phyloP scores from a whole-genome alignment of 1,140 invertebrate genomes.

The Pentalonia nigronervosa region DNA sequence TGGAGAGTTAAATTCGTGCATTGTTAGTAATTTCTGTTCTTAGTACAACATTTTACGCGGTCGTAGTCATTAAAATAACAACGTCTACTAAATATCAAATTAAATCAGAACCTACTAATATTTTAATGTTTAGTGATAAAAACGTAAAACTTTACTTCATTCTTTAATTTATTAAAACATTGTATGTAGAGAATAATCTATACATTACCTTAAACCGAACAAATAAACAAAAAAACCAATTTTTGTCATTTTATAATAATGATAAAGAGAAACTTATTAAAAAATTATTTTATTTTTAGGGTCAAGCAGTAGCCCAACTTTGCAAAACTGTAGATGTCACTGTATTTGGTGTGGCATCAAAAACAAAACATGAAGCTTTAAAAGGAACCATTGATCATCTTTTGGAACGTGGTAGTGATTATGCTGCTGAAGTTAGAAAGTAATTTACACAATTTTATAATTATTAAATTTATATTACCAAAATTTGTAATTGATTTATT shows the following conservation, averaged over 20 bases:
- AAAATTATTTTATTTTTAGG: conserved; percentile 67
- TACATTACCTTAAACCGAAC: neutral
- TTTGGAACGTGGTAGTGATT: conserved; percentile 79
- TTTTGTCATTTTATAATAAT: neutral
- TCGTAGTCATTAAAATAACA: neutral
- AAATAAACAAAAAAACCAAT: neutral
- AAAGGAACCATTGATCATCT: conserved; percentile 80
- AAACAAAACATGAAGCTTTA: conserved; percentile 82
- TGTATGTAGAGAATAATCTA: neutral
- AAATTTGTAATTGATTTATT: conserved; percentile 61
- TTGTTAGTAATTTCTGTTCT: neutral
- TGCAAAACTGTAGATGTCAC: conserved; percentile 82
- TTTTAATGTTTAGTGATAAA: neutral
- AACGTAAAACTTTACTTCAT: neutral
- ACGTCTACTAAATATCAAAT: neutral
- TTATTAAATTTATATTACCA: neutral
- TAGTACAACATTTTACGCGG: neutral
- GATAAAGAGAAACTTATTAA: neutral
- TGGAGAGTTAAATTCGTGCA: neutral
- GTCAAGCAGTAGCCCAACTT: conserved; percentile 83
- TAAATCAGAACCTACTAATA: neutral
- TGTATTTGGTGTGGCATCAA: conserved; percentile 85
- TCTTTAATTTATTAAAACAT: neutral
- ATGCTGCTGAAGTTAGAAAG: conserved; percentile 84
- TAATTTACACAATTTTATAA: conserved; percentile 65